Conservation (phyloP, 2,113 vertebrate species). For the Zosterops japonicus region DNA sequence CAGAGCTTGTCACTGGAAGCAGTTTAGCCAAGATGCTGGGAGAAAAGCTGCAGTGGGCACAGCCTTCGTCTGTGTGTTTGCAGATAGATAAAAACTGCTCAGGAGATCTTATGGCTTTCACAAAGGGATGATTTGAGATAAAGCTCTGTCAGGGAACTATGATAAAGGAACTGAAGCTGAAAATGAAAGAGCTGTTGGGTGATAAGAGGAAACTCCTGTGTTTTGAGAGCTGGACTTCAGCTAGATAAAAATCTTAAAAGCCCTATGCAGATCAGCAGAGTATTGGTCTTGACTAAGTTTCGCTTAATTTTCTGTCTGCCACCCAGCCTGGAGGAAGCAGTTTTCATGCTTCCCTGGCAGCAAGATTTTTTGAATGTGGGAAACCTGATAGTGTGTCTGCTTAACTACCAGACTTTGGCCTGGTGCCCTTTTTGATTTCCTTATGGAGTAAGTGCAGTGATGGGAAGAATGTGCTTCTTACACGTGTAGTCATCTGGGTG, state of each 20-base stretch:
- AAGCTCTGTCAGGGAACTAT: constrained; percentile 5
- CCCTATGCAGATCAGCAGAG: not conserved
- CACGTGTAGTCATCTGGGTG: constrained; percentile 16
- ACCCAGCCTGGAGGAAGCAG: constrained; percentile 52
- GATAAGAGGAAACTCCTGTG: constrained; percentile 37
- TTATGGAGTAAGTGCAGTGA: constrained; percentile 35
- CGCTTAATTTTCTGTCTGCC: constrained; percentile 26
- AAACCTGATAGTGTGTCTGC: constrained; percentile 57
- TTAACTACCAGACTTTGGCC: constrained; percentile 54
- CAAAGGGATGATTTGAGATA: constrained; percentile 18
- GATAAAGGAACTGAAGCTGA: constrained; percentile 46
- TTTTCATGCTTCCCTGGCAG: constrained; percentile 55
- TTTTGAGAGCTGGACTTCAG: constrained; percentile 42
- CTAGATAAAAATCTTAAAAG: constrained; percentile 49
- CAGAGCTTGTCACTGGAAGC: not conserved
- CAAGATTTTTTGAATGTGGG: constrained; percentile 51
- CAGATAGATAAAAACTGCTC: constrained; percentile 28
- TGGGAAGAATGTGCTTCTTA: constrained; percentile 63
- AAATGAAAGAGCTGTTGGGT: constrained; percentile 52
- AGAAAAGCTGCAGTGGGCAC: not conserved
- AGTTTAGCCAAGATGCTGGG: not conserved
- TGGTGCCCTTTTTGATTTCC: constrained; percentile 44
- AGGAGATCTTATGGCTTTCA: not conserved
- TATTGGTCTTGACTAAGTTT: not conserved
- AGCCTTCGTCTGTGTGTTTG: not conserved